phyloP scores from a whole-genome alignment of 2,888 invertebrate species.

The Synergus laeviventris region DNA sequence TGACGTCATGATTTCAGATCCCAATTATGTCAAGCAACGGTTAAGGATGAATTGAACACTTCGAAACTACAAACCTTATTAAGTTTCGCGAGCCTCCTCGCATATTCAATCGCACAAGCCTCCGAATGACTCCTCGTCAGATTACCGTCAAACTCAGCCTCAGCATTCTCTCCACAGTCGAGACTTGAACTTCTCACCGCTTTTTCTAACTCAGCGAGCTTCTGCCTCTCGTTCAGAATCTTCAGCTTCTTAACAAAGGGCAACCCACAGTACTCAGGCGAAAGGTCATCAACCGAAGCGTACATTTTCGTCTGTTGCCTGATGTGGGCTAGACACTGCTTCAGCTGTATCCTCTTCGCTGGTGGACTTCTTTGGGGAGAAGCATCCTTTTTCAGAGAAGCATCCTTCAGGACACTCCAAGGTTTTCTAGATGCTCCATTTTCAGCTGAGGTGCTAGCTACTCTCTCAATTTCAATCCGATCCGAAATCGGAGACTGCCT shows the following conservation, averaged over 20 bases:
- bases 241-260: slow-evolving; percentile 93
- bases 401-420: slow-evolving; percentile 88
- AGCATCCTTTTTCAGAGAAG: slow-evolving; percentile 73
- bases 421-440: slow-evolving; percentile 79
- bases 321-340: slow-evolving; percentile 67
- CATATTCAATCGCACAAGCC: slow-evolving; percentile 85
- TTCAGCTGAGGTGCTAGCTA: slow-evolving; percentile 49
- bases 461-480: slow-evolving; percentile 4
- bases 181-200: slow-evolving; percentile 89
- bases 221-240: slow-evolving; percentile 91
- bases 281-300: slow-evolving; percentile 90
- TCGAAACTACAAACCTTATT: slow-evolving; percentile 64
- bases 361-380: slow-evolving; percentile 65
- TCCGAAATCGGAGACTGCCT: slow-evolving; percentile 48
- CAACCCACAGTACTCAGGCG: slow-evolving; percentile 90
- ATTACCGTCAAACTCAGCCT: slow-evolving; percentile 78
- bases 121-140: slow-evolving; percentile 89
- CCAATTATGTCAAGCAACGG: no score
- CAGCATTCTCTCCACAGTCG: slow-evolving; percentile 83
- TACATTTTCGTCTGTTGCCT: slow-evolving; percentile 81
- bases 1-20: no score
- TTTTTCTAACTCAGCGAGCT: slow-evolving; percentile 88
- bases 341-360: slow-evolving; percentile 56
- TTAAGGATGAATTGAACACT: neutral
- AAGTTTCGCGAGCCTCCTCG: slow-evolving; percentile 70